A percentile compares a stretch with the other conserved stretches of the same genome.
These are phyloP conservation scores for Todus mexicanus DNA, from an alignment of 2,797 vertebrate genomes.

Conservation along the genomic window DNA sequence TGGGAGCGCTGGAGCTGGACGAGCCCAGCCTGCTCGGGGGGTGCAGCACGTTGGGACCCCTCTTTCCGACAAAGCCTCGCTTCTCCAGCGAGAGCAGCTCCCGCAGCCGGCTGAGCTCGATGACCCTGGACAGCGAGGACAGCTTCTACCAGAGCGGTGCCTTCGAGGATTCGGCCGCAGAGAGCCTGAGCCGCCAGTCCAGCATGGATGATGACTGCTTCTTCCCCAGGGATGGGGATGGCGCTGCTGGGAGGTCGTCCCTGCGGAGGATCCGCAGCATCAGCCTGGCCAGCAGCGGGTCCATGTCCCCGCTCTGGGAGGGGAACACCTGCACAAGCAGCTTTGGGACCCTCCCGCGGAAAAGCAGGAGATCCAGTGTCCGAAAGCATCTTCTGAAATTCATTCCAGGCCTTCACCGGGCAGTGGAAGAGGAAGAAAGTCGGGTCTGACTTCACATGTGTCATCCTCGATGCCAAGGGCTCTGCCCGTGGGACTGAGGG, in stretches of 20 bases:
- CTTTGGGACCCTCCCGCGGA: slow-evolving; percentile 91
- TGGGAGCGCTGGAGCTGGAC: slow-evolving; percentile 63
- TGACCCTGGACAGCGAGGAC: slow-evolving; percentile 86
- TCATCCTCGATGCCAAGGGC: fast-evolving
- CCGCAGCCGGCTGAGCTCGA: slow-evolving; percentile 76
- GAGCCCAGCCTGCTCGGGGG: slow-evolving; percentile 6
- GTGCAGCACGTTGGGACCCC: background rate
- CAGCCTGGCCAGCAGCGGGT: slow-evolving; percentile 80
- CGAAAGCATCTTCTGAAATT: slow-evolving; percentile 87
- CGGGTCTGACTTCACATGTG: slow-evolving; percentile 27
- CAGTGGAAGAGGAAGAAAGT: slow-evolving; percentile 87
- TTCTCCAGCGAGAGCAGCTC: slow-evolving; percentile 91
- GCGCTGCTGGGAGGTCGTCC: background rate
- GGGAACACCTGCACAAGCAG: slow-evolving; percentile 66
- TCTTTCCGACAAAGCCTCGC: slow-evolving; percentile 48
- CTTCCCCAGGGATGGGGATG: slow-evolving; percentile 57
- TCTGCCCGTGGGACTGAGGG: background rate
- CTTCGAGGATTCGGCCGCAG: slow-evolving; percentile 78
- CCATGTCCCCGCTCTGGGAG: slow-evolving; percentile 85
- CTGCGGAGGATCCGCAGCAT: slow-evolving; percentile 77
- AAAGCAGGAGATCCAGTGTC: slow-evolving; percentile 77
- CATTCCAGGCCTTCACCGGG: slow-evolving; percentile 88
- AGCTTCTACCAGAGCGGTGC: slow-evolving; percentile 68
- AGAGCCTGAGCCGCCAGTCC: slow-evolving; percentile 78
- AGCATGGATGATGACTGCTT: slow-evolving; percentile 80